A percentile compares a stretch with the other conserved stretches of the same genome.
phyloP scores from a whole-genome alignment of 2,888 invertebrate species.

The Galerucella nymphaeae region DNA sequence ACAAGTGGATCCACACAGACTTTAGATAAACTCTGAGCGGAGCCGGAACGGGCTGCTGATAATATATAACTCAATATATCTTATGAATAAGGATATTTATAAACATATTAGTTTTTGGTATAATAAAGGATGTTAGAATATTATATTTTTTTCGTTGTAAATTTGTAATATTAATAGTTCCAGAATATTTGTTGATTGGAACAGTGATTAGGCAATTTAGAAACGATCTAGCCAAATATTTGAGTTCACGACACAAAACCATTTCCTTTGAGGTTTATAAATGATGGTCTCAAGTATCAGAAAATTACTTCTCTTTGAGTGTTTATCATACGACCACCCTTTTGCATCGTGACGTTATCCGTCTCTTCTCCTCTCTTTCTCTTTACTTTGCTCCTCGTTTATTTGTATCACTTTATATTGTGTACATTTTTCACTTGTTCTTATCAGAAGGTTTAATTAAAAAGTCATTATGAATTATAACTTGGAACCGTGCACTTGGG shows the following conservation, averaged over 20 bases:
- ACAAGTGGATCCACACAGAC: too few relatives aligned
- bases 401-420: conserved; percentile 50
- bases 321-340: conserved; percentile 42
- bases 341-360: conserved; percentile 22
- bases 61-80: too few relatives aligned
- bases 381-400: conserved; percentile 43
- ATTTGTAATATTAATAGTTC: background rate
- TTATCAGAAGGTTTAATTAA: conserved; percentile 56
- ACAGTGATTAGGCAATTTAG: conserved; percentile 25
- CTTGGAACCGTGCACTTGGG: conserved; percentile 49
- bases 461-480: conserved; percentile 58
- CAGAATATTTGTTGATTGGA: conserved; percentile 15
- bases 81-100: too few relatives aligned
- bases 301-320: conserved; percentile 47
- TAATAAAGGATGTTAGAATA: too few relatives aligned
- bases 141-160: background rate
- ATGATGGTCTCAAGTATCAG: conserved; percentile 44
- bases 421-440: conserved; percentile 56
- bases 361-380: conserved; percentile 18
- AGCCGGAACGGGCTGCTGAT: too few relatives aligned
- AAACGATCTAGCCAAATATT: conserved; percentile 28
- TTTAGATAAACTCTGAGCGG: too few relatives aligned
- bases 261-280: conserved; percentile 39
- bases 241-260: conserved; percentile 28
- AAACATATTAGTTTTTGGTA: too few relatives aligned